Conservation (phyloP, 2,888 invertebrate genomes). For the Schizotus pectinicornis region DNA sequence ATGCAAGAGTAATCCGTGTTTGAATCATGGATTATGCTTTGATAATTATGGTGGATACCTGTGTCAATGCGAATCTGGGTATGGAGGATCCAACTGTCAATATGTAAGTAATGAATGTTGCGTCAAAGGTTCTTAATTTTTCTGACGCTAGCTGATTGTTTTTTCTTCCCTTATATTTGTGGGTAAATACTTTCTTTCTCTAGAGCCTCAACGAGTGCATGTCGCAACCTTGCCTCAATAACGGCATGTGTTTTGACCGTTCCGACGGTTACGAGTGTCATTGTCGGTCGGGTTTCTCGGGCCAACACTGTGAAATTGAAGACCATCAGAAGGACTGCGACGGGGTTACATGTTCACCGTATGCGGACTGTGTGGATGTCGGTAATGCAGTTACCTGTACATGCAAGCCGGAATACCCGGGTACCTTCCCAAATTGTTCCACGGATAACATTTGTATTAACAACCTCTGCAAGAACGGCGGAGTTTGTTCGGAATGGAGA, state of each 20-base stretch:
- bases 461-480: conserved; percentile 78
- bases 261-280: conserved; percentile 64
- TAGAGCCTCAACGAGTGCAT: conserved; percentile 64
- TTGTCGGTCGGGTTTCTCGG: conserved; percentile 63
- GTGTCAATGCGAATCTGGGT: conserved; percentile 81
- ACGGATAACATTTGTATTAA: conserved; percentile 66
- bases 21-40: conserved; percentile 78
- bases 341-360: conserved; percentile 63
- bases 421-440: conserved; percentile 59
- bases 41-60: conserved; percentile 82
- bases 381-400: conserved; percentile 61
- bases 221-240: conserved; percentile 67
- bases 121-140: too few relatives aligned
- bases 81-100: conserved; percentile 80
- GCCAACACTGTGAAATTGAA: conserved; percentile 62
- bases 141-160: too few relatives aligned
- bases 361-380: conserved; percentile 69
- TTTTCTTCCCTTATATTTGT: not conserved
- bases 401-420: conserved; percentile 70
- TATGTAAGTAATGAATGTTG: conserved; percentile 59
- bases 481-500: conserved; percentile 66
- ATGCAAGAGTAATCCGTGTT: conserved; percentile 72
- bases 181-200: too few relatives aligned
- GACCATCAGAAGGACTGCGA: conserved; percentile 55
- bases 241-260: conserved; percentile 67